phyloP scores from a whole-genome alignment of 1,140 invertebrate genomes.

The Zaprionus vittiger region DNA sequence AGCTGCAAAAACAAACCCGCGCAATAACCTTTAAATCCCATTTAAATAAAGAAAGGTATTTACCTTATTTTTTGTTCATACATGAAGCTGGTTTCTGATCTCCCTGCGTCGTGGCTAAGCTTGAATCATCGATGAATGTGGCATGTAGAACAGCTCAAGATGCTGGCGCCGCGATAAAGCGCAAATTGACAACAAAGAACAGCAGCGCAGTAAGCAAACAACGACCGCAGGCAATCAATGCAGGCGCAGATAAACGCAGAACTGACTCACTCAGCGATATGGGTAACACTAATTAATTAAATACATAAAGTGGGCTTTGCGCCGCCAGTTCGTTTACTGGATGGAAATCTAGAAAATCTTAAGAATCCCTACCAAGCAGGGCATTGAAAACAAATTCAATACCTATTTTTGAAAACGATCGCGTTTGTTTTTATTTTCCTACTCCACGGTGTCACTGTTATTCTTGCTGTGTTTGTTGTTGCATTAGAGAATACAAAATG shows the following conservation, averaged over 20 bases:
- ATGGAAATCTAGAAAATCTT: too few species aligned
- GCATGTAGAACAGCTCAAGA: conserved; percentile 1
- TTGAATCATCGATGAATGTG: conserved; percentile 17
- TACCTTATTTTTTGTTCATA: neutral
- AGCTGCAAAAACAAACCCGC: neutral
- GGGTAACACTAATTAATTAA: neutral
- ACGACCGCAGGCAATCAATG: conserved; percentile 4
- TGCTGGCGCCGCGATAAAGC: conserved; percentile 5
- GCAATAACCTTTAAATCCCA: neutral
- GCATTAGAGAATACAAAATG: too few species aligned
- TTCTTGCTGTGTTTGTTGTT: too few species aligned
- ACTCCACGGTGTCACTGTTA: too few species aligned
- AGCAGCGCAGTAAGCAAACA: neutral
- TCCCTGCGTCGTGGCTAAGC: neutral
- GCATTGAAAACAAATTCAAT: too few species aligned
- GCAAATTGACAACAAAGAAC: conserved; percentile 6
- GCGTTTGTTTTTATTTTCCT: too few species aligned
- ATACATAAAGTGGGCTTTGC: neutral
- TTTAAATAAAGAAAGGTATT: neutral
- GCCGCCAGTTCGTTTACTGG: neutral
- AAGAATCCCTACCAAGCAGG: too few species aligned
- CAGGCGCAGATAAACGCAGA: neutral
- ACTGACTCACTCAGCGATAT: neutral
- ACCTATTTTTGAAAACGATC: too few species aligned
- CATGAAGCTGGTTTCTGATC: conserved; percentile 18